Conservation (phyloP, 1,140 invertebrate species). For the Philotrypesis tridentata region DNA sequence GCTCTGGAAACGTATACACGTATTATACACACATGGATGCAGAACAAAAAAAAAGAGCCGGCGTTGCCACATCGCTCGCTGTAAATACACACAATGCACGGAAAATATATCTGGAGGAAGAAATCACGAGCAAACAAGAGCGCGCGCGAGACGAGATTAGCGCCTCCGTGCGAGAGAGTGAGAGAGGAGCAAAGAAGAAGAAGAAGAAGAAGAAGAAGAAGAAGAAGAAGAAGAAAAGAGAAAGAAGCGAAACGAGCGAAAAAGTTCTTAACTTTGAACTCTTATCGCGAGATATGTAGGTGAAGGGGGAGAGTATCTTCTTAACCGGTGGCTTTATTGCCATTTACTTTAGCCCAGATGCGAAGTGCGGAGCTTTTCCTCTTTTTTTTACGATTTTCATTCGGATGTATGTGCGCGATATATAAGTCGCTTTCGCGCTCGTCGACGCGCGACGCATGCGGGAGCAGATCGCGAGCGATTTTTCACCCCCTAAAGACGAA, state of each 20-base stretch:
- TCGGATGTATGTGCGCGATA: too few relatives aligned
- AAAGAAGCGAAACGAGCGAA: too few relatives aligned
- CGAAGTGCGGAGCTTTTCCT: neutral
- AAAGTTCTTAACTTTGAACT: slow-evolving; percentile 26
- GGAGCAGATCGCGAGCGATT: too few relatives aligned
- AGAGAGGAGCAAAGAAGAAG: too few relatives aligned
- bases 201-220: too few relatives aligned
- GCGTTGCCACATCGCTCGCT: neutral
- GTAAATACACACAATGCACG: neutral
- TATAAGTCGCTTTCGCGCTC: too few relatives aligned
- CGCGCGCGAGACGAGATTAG: neutral
- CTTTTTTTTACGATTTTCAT: neutral
- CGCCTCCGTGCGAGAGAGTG: too few relatives aligned
- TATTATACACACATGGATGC: neutral
- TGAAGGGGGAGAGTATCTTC: neutral
- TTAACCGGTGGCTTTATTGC: neutral
- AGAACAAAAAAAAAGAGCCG: neutral
- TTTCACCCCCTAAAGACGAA: too few relatives aligned
- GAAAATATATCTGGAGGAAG: neutral
- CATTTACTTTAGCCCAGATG: too few relatives aligned
- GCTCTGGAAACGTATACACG: neutral
- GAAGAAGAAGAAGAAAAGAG: neutral
- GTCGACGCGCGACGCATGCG: too few relatives aligned
- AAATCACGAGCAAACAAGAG: neutral
- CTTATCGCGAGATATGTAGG: neutral